Evolutionary conservation across 2,797 vertebrate species (phyloP).

Genomic region (Sebastes variabilis): DNA sequence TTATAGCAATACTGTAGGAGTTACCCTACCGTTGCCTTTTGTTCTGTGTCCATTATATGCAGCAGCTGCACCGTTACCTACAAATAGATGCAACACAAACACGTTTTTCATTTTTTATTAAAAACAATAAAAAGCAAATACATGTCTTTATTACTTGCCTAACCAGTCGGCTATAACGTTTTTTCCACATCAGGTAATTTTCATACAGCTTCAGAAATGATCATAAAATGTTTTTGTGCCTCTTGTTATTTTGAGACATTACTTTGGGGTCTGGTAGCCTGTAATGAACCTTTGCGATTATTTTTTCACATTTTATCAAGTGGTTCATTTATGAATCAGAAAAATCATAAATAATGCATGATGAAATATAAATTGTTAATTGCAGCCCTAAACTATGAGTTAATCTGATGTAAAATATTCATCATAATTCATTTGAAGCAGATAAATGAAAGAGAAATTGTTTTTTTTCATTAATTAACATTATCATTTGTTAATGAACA

Average conservation of each 20-base stretch:
- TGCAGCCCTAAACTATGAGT: no score
- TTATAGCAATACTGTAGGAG: background rate
- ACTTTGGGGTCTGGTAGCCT: background rate
- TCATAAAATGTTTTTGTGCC: background rate
- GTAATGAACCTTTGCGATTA: background rate
- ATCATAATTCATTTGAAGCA: background rate
- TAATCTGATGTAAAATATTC: background rate
- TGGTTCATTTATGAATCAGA: no score
- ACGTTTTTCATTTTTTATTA: no score
- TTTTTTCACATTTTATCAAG: no score
- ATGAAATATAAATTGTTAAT: no score
- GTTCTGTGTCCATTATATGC: conserved; percentile 23
- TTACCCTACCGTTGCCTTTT: conserved; percentile 39
- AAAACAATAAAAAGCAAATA: background rate
- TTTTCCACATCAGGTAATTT: background rate
- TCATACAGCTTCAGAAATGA: background rate
- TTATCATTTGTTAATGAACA: background rate
- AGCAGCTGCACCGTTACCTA: conserved; percentile 33
- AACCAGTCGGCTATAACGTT: background rate
- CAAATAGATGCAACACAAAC: background rate
- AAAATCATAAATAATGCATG: no score
- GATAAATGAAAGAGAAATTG: background rate
- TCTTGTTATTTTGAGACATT: background rate
- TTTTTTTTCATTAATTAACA: background rate
- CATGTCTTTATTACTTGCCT: background rate